Evolutionary conservation across 2,797 vertebrate genomes (phyloP), one percentile per base, ranked within the genome.

Genomic region (Poeciliopsis paucimaculata): DNA sequence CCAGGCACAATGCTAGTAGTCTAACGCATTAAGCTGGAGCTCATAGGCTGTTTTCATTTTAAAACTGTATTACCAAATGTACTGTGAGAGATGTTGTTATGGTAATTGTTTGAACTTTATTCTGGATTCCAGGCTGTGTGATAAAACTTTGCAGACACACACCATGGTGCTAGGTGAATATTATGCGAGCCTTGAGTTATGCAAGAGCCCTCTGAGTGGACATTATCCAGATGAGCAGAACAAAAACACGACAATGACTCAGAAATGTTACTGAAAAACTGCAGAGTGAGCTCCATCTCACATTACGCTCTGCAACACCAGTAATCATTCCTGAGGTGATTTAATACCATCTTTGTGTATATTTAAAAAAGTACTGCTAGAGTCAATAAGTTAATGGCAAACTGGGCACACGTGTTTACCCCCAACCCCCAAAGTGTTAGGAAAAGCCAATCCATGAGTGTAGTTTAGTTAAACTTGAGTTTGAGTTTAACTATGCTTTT

Each of bases 231-330:
- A 92, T 84, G 88, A 91, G 77, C 73, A 87, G 87, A 88, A 93
- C 91, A 91, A 93, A 94, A 94, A 94, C 93, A 93, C 83, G 83
- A 86, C 41, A 75, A 80, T 88, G 90, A 91, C 86, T 91, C 88
- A 86, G 89, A 76, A 76, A 83, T 78, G 88, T 82, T 82, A 73
- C 79, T 77, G 77, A 84, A 85, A 84, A 84, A 83, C 82, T 87
- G 77, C 82, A 79, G 66, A 43, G 60, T 34, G 55, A 57, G 34
- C 16, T 36, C 10, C 31, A 66, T 23, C 34, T 66, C 16, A 39
- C 62, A 39, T 47, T 51, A 18, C 34, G 18, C 47, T 66, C 26
- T 57, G 12, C 28, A 28, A 57, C 55, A 57, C 11, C 55, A 57
- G n/a, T 13, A 57, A 57, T 57, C n/a, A 15, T 28, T 28, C 55